Evolutionary conservation across 2,888 invertebrate species (phyloP).

Genomic region (Nezara viridula): DNA sequence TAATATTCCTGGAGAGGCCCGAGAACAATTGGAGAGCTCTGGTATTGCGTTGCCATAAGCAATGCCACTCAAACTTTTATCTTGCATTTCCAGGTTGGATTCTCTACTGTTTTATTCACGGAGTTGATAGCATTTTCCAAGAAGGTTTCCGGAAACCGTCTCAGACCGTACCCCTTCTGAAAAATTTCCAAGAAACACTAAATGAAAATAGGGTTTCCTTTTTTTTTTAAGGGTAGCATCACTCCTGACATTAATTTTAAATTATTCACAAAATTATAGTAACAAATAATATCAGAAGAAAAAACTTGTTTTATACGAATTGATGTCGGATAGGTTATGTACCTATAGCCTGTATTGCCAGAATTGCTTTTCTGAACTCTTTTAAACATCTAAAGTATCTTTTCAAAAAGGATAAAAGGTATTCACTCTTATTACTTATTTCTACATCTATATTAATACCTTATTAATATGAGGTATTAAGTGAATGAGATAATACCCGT

Average conservation of each 20-base stretch:
- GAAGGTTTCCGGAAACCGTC: background rate
- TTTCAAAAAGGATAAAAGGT: too few relatives aligned
- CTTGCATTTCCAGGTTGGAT: constrained; percentile 14
- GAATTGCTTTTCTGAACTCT: too few relatives aligned
- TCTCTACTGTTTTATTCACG: constrained; percentile 9
- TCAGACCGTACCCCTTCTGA: background rate
- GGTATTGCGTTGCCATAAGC: background rate
- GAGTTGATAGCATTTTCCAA: background rate
- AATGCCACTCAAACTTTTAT: constrained; percentile 33
- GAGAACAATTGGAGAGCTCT: background rate
- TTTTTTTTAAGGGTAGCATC: background rate
- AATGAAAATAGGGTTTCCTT: background rate
- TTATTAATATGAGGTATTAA: too few relatives aligned
- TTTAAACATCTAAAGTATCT: too few relatives aligned
- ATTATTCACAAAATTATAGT: background rate
- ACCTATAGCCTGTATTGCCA: too few relatives aligned
- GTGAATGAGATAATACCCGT: too few relatives aligned
- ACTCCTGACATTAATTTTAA: background rate
- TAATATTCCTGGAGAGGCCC: background rate
- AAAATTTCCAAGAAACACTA: constrained; percentile 11
- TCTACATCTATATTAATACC: too few relatives aligned
- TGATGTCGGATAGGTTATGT: too few relatives aligned
- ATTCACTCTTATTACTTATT: too few relatives aligned
- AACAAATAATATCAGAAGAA: background rate
- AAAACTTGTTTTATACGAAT: too few relatives aligned